Percentiles rank a stretch among this genome's conserved stretches.
phyloP scores from a whole-genome alignment of 2,888 invertebrate genomes.

The Philaethria dido region DNA sequence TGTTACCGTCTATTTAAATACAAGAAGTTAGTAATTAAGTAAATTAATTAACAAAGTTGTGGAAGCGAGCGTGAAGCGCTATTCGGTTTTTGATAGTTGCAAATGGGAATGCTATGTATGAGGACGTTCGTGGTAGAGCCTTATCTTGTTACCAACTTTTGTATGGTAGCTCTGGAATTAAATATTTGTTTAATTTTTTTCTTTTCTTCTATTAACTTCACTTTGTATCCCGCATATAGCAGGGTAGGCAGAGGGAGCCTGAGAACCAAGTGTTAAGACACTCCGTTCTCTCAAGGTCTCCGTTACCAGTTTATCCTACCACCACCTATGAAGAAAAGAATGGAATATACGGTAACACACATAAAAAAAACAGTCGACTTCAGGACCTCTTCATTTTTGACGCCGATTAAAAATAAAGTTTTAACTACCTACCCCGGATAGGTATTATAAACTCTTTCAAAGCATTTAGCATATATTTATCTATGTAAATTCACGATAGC shows the following conservation, averaged over 20 bases:
- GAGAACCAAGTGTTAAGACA: too few relatives aligned
- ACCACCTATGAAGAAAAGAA: too few relatives aligned
- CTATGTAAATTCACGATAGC: conserved; percentile 10
- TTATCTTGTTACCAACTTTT: conserved; percentile 9
- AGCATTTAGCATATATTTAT: conserved; percentile 1
- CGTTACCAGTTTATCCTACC: too few relatives aligned
- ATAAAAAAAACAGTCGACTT: too few relatives aligned
- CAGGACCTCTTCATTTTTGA: too few relatives aligned
- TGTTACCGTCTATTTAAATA: background rate
- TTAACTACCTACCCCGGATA: background rate
- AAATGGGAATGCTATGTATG: conserved; percentile 15
- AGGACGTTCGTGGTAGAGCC: background rate
- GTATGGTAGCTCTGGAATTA: background rate
- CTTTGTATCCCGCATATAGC: too few relatives aligned
- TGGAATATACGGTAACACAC: too few relatives aligned
- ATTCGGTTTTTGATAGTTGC: conserved; percentile 13
- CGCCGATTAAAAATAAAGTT: too few relatives aligned
- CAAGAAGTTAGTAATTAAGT: conserved; percentile 7
- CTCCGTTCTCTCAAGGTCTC: too few relatives aligned
- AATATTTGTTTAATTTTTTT: background rate
- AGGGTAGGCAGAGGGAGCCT: too few relatives aligned
- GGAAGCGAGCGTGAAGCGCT: background rate
- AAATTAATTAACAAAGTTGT: conserved; percentile 16
- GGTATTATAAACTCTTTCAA: background rate
- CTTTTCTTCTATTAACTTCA: too few relatives aligned